These are phyloP conservation scores for Tenualosa ilisha DNA, from an alignment of 2,797 vertebrate species.

Conservation along the genomic window DNA sequence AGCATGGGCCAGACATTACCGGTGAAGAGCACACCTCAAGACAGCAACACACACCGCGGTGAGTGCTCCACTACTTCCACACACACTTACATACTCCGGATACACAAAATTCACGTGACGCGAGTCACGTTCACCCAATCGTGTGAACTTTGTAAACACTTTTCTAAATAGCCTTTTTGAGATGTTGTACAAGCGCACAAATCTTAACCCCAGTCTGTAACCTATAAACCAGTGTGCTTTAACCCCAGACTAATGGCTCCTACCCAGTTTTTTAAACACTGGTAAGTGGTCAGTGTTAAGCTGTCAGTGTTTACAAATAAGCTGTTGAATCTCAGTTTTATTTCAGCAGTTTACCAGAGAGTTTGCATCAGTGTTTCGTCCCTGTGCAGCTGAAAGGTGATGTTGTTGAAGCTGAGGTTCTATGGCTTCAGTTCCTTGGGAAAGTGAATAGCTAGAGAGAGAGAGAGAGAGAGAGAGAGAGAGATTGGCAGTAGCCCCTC, in stretches of 20 bases:
- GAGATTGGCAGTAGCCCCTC: not conserved
- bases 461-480: not conserved
- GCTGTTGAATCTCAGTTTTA: not conserved
- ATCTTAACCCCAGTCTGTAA: not conserved
- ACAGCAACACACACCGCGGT: constrained; percentile 66
- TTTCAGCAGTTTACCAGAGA: not conserved
- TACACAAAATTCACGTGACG: not conserved
- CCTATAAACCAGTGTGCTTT: not conserved
- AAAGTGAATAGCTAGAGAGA: not conserved
- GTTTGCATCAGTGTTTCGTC: not conserved
- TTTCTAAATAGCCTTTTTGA: not conserved
- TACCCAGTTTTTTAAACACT: not conserved
- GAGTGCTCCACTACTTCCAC: constrained; percentile 54
- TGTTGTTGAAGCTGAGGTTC: not conserved
- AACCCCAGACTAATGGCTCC: not conserved
- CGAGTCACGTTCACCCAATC: not conserved
- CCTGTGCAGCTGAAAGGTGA: not conserved
- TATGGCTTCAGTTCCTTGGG: not conserved
- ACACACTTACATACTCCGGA: not conserved
- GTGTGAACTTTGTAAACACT: not conserved
- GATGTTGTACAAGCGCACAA: not conserved
- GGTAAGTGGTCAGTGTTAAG: not conserved
- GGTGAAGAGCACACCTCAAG: constrained; percentile 68
- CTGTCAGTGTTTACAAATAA: not conserved
- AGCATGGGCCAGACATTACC: constrained; percentile 81